Evolutionary conservation across 1,140 invertebrate genomes (phyloP).

Genomic region (Cotesia glomerata): DNA sequence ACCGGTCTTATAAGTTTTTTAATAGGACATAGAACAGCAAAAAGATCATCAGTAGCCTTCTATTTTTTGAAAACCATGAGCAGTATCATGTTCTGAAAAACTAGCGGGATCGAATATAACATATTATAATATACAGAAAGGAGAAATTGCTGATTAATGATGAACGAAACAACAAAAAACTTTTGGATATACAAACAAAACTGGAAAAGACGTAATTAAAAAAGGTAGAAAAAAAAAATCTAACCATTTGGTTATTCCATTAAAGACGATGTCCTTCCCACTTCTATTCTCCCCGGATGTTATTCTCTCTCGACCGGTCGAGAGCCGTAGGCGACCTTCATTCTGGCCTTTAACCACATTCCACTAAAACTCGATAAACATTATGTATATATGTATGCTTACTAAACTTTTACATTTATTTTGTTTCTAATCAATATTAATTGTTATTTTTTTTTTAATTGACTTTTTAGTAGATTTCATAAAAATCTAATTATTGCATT

Average conservation of each 20-base stretch:
- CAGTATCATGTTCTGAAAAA: too few species aligned
- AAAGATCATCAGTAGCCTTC: too few species aligned
- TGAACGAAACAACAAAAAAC: too few species aligned
- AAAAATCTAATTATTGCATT: too few species aligned
- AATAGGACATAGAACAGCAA: too few species aligned
- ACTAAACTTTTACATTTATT: not conserved
- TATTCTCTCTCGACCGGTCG: slow-evolving; percentile 11
- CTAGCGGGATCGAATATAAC: too few species aligned
- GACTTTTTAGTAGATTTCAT: not conserved
- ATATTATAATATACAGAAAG: not conserved
- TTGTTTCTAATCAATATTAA: not conserved
- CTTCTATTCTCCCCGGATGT: slow-evolving; percentile 6
- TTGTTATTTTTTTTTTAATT: not conserved
- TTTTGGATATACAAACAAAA: not conserved
- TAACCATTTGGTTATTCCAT: not conserved
- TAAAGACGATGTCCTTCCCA: not conserved
- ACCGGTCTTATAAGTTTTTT: too few species aligned
- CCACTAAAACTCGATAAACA: slow-evolving; percentile 26
- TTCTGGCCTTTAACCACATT: slow-evolving; percentile 37
- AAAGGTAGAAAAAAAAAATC: slow-evolving; percentile 3
- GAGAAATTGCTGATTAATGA: not conserved
- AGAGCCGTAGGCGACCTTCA: slow-evolving; percentile 29
- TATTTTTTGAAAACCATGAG: too few species aligned
- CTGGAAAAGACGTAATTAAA: not conserved
- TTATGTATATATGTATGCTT: not conserved